Percentiles rank a stretch among this genome's conserved stretches.
Evolutionary conservation across 2,113 vertebrate genomes (phyloP).

Genomic region (Carettochelys insculpta): DNA sequence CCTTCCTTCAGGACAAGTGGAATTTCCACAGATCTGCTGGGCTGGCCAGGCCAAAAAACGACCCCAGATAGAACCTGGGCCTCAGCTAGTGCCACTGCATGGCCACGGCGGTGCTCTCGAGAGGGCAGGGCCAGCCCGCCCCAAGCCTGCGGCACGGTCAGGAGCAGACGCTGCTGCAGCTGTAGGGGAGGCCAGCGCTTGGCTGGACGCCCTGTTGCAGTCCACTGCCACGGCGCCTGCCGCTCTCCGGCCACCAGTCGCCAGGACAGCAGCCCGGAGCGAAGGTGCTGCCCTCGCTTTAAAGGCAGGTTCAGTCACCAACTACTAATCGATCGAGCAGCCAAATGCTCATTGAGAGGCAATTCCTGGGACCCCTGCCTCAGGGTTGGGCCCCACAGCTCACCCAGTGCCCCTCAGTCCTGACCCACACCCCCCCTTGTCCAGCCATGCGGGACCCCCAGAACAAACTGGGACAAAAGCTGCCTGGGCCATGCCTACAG

Average conservation of each 20-base stretch:
- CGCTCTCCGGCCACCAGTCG: neutral
- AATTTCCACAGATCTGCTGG: neutral
- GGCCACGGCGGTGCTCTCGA: neutral
- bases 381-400: neutral
- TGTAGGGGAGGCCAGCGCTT: neutral
- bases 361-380: neutral
- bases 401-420: neutral
- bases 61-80: neutral
- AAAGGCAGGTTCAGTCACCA: neutral
- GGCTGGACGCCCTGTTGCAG: neutral
- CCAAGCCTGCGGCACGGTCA: no score
- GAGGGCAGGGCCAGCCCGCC: neutral
- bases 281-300: neutral
- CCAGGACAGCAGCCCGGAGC: neutral
- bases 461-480: neutral
- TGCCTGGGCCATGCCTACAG: neutral
- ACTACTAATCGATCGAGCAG: neutral
- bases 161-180: neutral
- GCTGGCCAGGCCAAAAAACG: neutral
- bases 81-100: neutral
- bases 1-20: neutral
- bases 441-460: fast-evolving
- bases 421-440: neutral
- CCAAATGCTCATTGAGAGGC: neutral
- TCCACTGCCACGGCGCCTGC: no score